phyloP scores from a whole-genome alignment of 2,113 vertebrate species.

The Clinocottus analis region DNA sequence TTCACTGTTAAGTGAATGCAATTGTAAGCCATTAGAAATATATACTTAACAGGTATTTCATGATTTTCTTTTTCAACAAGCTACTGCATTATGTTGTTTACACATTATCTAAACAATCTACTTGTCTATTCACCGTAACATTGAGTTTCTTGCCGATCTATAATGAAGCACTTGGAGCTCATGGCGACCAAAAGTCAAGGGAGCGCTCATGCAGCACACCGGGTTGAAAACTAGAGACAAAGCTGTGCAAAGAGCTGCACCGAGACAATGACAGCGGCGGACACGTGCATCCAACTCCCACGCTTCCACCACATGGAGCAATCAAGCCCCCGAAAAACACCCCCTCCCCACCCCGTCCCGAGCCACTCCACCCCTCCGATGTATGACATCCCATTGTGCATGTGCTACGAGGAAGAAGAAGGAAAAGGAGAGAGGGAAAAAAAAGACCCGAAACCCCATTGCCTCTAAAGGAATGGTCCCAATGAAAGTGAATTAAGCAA shows the following conservation, averaged over 20 bases:
- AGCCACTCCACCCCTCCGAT: slow-evolving; percentile 52
- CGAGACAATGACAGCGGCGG: slow-evolving; percentile 54
- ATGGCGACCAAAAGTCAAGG: neutral
- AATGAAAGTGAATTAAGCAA: slow-evolving; percentile 71
- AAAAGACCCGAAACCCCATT: slow-evolving; percentile 23
- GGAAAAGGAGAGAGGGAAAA: neutral
- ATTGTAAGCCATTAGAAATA: neutral
- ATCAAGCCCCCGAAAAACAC: slow-evolving; percentile 32
- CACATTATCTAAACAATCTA: too few species aligned
- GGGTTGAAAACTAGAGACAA: slow-evolving; percentile 8
- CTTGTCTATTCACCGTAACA: neutral
- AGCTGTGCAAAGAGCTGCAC: slow-evolving; percentile 2
- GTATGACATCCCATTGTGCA: slow-evolving; percentile 60
- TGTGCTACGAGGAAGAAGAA: slow-evolving; percentile 19
- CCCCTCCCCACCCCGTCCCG: slow-evolving; percentile 20
- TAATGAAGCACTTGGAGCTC: neutral
- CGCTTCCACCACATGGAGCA: slow-evolving; percentile 61
- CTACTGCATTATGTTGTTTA: neutral
- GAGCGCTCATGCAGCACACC: neutral
- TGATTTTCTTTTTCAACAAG: neutral
- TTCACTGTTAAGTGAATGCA: neutral
- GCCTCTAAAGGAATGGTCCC: slow-evolving; percentile 48
- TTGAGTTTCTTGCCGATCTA: neutral
- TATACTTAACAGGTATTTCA: neutral
- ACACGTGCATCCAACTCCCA: slow-evolving; percentile 60